phyloP scores from a whole-genome alignment of 2,888 invertebrate genomes.

The Alviniconcha strummeri region DNA sequence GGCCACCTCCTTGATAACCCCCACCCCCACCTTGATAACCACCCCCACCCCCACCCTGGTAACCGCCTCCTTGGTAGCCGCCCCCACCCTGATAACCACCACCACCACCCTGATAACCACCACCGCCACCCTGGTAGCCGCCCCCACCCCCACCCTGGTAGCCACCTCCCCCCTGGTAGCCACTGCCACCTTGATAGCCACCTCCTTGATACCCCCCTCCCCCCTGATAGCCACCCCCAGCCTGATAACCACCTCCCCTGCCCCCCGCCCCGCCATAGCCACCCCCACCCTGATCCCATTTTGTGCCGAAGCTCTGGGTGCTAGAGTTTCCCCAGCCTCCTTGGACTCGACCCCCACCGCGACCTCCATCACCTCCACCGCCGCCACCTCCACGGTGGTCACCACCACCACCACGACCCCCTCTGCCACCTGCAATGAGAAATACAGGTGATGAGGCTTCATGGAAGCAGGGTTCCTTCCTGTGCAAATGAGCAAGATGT shows the following conservation, averaged over 20 bases:
- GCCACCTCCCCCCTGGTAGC: constrained; percentile 59
- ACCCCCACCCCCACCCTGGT: constrained; percentile 69
- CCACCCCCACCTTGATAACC: constrained; percentile 71
- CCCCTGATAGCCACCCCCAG: constrained; percentile 71
- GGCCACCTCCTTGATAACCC: constrained; percentile 36
- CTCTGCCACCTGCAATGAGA: constrained; percentile 27
- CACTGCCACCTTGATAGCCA: constrained; percentile 45
- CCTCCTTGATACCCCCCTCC: constrained; percentile 44
- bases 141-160: constrained; percentile 44
- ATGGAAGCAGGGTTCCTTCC: too few relatives aligned
- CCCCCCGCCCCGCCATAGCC: constrained; percentile 58
- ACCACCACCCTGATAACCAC: constrained; percentile 55
- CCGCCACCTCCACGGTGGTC: constrained; percentile 35
- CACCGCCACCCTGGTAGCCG: constrained; percentile 45
- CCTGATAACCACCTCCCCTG: constrained; percentile 49
- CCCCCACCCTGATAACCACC: constrained; percentile 61
- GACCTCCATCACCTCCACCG: constrained; percentile 45
- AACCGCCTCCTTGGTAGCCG: constrained; percentile 51
- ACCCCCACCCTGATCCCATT: constrained; percentile 64
- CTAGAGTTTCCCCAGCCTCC: constrained; percentile 58
- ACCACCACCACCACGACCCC: constrained; percentile 48
- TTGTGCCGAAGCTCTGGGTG: constrained; percentile 55
- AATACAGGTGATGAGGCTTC: neutral
- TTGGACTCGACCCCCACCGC: constrained; percentile 60
- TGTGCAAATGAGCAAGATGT: too few relatives aligned